Percentiles rank a stretch among this genome's conserved stretches.
phyloP scores from a whole-genome alignment of 2,888 invertebrate species.

The Colostygia pectinataria region DNA sequence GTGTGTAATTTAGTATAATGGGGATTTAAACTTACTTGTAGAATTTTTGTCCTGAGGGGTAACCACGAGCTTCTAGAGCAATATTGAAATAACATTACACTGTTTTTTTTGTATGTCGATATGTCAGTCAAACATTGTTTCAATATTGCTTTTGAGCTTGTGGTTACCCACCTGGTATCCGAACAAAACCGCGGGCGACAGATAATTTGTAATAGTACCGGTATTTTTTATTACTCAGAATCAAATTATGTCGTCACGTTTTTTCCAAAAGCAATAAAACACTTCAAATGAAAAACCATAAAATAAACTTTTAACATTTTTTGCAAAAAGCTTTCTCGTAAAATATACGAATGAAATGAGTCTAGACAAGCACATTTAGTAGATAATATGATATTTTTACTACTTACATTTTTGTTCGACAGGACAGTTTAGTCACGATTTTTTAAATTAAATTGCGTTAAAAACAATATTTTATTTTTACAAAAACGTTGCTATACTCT shows the following conservation, averaged over 20 bases:
- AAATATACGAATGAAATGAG: constrained; percentile 18
- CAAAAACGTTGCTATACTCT: not conserved
- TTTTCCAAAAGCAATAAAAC: constrained; percentile 6
- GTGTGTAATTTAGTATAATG: too few relatives aligned
- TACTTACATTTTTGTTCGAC: constrained; percentile 9
- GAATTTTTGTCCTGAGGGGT: too few relatives aligned
- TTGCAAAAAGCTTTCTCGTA: constrained; percentile 6
- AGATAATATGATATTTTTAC: constrained; percentile 26
- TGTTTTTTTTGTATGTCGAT: too few relatives aligned
- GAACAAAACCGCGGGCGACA: too few relatives aligned
- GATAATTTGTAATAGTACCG: too few relatives aligned
- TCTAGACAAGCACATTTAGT: constrained; percentile 24
- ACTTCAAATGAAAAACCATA: constrained; percentile 9
- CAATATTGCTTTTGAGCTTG: too few relatives aligned
- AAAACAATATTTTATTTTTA: not conserved
- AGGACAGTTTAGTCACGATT: constrained; percentile 16
- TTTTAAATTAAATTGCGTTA: constrained; percentile 2
- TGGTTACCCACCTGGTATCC: too few relatives aligned
- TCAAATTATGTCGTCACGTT: too few relatives aligned
- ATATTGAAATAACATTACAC: too few relatives aligned
- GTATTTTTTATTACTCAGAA: not conserved
- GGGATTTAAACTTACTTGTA: too few relatives aligned
- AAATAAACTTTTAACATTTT: constrained; percentile 7
- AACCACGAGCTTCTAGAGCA: too few relatives aligned
- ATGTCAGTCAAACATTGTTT: too few relatives aligned